Evolutionary conservation across 1,140 invertebrate genomes (phyloP), one percentile per base, ranked within the genome.

Genomic region (Drosophila murphyi): DNA sequence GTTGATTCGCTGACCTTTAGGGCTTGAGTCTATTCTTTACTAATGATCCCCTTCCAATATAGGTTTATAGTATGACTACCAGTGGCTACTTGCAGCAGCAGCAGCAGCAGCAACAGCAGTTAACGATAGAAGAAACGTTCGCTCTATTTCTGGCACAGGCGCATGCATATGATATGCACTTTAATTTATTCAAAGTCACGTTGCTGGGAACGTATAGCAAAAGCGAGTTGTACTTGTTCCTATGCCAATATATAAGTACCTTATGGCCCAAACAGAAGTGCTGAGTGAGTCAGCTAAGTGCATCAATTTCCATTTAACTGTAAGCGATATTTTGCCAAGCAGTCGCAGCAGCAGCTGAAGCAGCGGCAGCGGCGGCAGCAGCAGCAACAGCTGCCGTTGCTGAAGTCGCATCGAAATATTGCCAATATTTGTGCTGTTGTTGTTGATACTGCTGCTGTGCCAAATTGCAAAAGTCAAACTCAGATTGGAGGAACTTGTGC

Each of bases 291-390:
- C 85, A 89, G 85, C 85, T 89, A 89, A 89, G 85, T 89, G 85
- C 85, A 89, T 89, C 86, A 90, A 89, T 89, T 89, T 89, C 85
- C 85, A 89, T 89, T 90, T 89, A 89, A 89, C 85, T 89, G 85
- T 89, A 89, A 89, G 86, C 85, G 80, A 89, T 88, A 88, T 88
- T 88, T 89, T 75, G 77, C 71, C 85, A 89, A 75, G 64, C 80
- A 78, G 78, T 67, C 29, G 41, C 59, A 59, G 45, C 45, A 64
- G 70, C 54, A 61, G 50, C 50, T 20, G 20, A 20, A 20, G 20
- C 20, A 20, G 20, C 20, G 20, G 20, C 20, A 20, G 20, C 20
- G 20, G 20, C 20, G 1, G 20, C 20, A 20, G 20, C 20, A 20
- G 20, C 32, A 48, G 12, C 52, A 20, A n/a, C 37, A 34, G 31